Evolutionary conservation across 2,888 invertebrate species (phyloP), one percentile per base, ranked within the genome.

Genomic region (Spodoptera exigua): DNA sequence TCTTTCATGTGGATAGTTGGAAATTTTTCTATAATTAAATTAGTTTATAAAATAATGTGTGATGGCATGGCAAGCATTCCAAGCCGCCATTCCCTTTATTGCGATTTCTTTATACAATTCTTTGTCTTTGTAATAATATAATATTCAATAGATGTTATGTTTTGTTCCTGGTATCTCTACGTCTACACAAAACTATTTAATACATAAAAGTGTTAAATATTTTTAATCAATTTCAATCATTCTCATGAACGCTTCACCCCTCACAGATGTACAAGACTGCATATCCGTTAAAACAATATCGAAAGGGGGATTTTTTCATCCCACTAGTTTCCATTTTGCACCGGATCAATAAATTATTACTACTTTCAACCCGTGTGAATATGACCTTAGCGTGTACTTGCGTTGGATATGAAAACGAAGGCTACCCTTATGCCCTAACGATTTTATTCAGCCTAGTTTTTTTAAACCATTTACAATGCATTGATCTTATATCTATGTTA

Each of bases 271-370:
- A 51, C 49, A 45, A 51, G 58, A 48, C 32, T 76, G 70, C 74
- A 65, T 80, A 78, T 78, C 83, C 75, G 82, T 86, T 86, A 70
- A 83, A 86, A 88, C 84, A 85, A 85, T 76, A 70, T 70, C 27
- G 27, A 66, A 81, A 85, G 89, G 88, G 84, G 74, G 74, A 58
- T 87, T 80, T 81, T 82, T 82, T 72, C 75, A 65, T 74, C 68
- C 62, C 73, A 72, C 62, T 60, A 65, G 66, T 63, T 61, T 59
- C 81, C 83, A 84, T 86, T 89, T 87, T 83, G 84, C 86, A 80
- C 83, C 87, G 88, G 85, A 90, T 89, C 89, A 87, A 91, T 91
- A 89, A 90, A 88, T 89, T 88, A 87, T 86, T 83, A 83, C 68
- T 67, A 70, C 64, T 78, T 76, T 79, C 77, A 82, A 86, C 78